These are phyloP conservation scores for Amorpha juglandis DNA, from an alignment of 2,888 invertebrate species.

Conservation along the genomic window DNA sequence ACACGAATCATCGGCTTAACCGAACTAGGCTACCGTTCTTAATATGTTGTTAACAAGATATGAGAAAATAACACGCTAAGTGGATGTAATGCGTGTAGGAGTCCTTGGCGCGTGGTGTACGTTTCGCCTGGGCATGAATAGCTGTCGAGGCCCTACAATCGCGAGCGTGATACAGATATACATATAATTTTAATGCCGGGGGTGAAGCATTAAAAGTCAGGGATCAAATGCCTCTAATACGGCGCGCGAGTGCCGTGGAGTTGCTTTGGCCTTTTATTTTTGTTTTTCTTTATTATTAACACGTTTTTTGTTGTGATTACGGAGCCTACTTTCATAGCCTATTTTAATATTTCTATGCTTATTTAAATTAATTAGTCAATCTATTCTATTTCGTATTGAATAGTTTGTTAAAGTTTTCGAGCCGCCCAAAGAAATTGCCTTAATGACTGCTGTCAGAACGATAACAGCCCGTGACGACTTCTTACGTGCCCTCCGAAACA, in stretches of 20 bases:
- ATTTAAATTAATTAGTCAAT: too few species aligned
- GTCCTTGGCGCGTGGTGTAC: constrained; percentile 74
- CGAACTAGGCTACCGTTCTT: constrained; percentile 22
- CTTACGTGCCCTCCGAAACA: too few species aligned
- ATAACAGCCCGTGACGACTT: too few species aligned
- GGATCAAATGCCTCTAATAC: constrained; percentile 84
- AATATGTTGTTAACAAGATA: constrained; percentile 45
- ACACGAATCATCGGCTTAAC: constrained; percentile 17
- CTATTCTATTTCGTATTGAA: too few species aligned
- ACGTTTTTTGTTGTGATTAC: not conserved
- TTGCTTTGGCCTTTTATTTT: constrained; percentile 36
- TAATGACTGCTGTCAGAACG: too few species aligned
- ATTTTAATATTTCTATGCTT: too few species aligned
- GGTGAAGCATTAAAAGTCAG: constrained; percentile 85
- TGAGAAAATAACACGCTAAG: constrained; percentile 47
- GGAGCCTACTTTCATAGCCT: too few species aligned
- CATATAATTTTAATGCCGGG: constrained; percentile 83
- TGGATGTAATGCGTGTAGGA: constrained; percentile 47
- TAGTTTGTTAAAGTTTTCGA: too few species aligned
- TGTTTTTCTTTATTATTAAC: constrained; percentile 25
- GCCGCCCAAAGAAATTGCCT: too few species aligned
- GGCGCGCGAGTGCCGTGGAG: constrained; percentile 55
- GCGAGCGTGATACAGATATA: constrained; percentile 84
- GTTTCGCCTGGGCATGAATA: constrained; percentile 60
- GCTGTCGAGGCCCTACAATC: constrained; percentile 80